phyloP scores from a whole-genome alignment of 1,140 invertebrate species.

The Luehdorfia chinensis region DNA sequence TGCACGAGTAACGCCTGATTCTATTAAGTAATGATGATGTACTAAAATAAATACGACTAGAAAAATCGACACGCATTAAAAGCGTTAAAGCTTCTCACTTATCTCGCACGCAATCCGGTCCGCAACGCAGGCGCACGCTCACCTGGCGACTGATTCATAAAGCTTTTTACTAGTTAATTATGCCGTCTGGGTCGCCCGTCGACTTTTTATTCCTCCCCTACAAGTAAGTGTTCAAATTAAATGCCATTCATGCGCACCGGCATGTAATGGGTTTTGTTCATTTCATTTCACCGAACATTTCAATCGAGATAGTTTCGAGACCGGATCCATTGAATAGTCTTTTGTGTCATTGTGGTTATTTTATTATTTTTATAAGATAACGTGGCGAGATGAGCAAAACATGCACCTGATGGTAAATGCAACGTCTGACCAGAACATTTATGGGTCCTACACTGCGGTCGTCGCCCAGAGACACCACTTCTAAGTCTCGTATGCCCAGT shows the following conservation, averaged over 20 bases:
- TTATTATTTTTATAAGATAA: too few relatives aligned
- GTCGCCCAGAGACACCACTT: too few relatives aligned
- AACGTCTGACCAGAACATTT: too few relatives aligned
- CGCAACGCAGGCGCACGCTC: conserved; percentile 33
- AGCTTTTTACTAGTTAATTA: conserved; percentile 43
- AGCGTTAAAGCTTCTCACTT: conserved; percentile 1
- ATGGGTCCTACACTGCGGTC: too few relatives aligned
- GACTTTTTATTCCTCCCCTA: conserved; percentile 31
- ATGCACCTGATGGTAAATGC: too few relatives aligned
- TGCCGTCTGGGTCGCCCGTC: conserved; percentile 34
- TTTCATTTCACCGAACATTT: conserved; percentile 19
- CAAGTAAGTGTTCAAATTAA: conserved; percentile 50
- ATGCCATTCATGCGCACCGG: conserved; percentile 50
- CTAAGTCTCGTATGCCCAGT: too few relatives aligned
- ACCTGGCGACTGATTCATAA: conserved; percentile 55
- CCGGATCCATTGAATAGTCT: conserved; percentile 7
- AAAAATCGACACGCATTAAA: too few relatives aligned
- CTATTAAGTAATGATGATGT: too few relatives aligned
- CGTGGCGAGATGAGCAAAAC: too few relatives aligned
- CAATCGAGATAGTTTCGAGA: conserved; percentile 10
- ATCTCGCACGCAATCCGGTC: conserved; percentile 25
- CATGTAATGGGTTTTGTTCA: conserved; percentile 28
- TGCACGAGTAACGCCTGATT: too few relatives aligned
- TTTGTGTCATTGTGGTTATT: not conserved
- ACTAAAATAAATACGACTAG: too few relatives aligned